phyloP scores from a whole-genome alignment of 2,888 invertebrate genomes.

The Machimus rusticus region DNA sequence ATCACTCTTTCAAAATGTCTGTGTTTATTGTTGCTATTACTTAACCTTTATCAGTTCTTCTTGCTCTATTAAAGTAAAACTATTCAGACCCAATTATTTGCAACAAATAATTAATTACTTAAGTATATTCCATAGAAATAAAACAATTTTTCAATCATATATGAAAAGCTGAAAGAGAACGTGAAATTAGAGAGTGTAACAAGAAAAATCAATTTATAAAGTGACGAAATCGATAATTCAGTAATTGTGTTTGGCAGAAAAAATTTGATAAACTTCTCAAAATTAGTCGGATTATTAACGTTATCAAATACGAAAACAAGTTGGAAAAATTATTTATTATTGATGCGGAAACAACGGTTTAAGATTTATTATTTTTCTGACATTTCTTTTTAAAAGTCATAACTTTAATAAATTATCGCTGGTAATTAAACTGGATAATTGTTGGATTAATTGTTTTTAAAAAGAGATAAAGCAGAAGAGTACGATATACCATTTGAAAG shows the following conservation, averaged over 20 bases:
- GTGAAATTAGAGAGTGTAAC: not conserved
- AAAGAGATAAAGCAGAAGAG: too few relatives aligned
- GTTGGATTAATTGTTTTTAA: too few relatives aligned
- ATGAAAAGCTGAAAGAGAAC: not conserved
- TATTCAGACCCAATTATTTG: not conserved
- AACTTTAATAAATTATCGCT: not conserved
- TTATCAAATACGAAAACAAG: not conserved
- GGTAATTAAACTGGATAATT: not conserved
- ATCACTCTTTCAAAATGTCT: not conserved
- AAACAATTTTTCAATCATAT: not conserved
- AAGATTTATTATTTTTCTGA: not conserved
- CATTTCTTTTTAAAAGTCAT: not conserved
- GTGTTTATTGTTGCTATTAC: not conserved
- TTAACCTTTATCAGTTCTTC: not conserved
- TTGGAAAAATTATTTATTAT: too few relatives aligned
- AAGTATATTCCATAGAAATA: not conserved
- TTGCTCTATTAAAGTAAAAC: not conserved
- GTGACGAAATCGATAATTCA: not conserved
- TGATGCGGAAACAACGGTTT: too few relatives aligned
- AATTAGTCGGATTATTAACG: not conserved
- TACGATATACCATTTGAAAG: too few relatives aligned
- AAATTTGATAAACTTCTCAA: not conserved
- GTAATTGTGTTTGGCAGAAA: not conserved
- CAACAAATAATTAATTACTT: not conserved
- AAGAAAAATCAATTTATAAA: not conserved